phyloP scores from a whole-genome alignment of 2,888 invertebrate species.

The Athalia circularis region DNA sequence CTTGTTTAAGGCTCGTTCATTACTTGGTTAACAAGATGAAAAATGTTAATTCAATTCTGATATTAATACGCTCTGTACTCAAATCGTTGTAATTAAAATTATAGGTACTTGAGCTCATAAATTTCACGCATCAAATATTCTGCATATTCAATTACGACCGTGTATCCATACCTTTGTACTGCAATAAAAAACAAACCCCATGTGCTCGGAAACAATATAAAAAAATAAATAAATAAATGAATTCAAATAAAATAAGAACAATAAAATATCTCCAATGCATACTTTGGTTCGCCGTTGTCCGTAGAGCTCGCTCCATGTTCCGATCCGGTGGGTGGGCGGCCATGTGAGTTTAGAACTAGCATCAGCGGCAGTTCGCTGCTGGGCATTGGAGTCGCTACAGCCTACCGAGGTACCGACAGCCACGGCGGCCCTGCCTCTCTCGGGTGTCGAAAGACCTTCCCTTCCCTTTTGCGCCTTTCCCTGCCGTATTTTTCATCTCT shows the following conservation, averaged over 20 bases:
- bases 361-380: conserved; percentile 53
- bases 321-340: conserved; percentile 47
- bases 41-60: conserved; percentile 41
- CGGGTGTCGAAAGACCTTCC: conserved; percentile 63
- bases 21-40: conserved; percentile 68
- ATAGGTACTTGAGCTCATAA: not conserved
- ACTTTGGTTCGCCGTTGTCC: not conserved
- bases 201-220: not conserved
- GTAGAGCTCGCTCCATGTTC: not conserved
- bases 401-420: conserved; percentile 31
- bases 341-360: conserved; percentile 49
- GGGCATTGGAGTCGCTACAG: conserved; percentile 59
- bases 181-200: not conserved
- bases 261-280: not conserved
- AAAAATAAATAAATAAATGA: not conserved
- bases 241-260: not conserved
- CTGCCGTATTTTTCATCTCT: not conserved
- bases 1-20: conserved; percentile 70
- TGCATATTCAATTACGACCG: not conserved
- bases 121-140: no score
- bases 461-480: conserved; percentile 20
- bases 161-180: not conserved
- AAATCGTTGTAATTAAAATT: not conserved
- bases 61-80: not conserved
- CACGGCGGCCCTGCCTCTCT: conserved; percentile 58